These are phyloP conservation scores for Anolis apletophallus DNA, from an alignment of 2,797 vertebrate species.

Conservation along the genomic window DNA sequence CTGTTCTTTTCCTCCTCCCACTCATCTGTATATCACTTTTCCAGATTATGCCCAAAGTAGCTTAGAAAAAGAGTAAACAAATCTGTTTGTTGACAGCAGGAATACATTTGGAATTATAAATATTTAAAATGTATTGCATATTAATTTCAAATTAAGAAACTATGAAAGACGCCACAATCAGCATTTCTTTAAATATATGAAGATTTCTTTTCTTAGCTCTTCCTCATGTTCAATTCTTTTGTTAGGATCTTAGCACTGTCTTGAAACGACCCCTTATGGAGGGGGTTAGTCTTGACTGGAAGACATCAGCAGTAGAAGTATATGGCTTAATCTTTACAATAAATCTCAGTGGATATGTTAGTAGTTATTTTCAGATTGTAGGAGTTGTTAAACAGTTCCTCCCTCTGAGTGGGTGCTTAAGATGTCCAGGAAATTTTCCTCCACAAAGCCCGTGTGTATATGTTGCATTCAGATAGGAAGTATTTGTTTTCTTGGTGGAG, in stretches of 20 bases:
- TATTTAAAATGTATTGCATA: no score
- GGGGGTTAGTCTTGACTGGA: not conserved
- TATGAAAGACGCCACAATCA: not conserved
- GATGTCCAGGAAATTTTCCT: not conserved
- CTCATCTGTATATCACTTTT: no score
- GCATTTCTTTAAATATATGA: not conserved
- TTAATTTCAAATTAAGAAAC: not conserved
- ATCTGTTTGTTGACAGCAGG: no score
- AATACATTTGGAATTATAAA: no score
- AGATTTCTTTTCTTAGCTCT: not conserved
- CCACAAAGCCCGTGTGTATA: not conserved
- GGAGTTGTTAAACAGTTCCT: not conserved
- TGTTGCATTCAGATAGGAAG: not conserved
- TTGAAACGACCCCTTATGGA: not conserved
- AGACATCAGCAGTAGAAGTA: not conserved
- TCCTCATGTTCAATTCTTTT: not conserved
- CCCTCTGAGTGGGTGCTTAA: not conserved
- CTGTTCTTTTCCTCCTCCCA: no score
- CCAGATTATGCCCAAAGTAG: no score
- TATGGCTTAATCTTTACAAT: no score
- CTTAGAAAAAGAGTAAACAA: no score
- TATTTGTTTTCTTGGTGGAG: not conserved
- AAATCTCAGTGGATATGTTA: not conserved
- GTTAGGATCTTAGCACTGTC: not conserved
- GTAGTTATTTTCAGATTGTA: conserved; percentile 8